Evolutionary conservation across 2,888 invertebrate genomes (phyloP), one percentile per base, ranked within the genome.

Genomic region (Meliscaeva auricollis): DNA sequence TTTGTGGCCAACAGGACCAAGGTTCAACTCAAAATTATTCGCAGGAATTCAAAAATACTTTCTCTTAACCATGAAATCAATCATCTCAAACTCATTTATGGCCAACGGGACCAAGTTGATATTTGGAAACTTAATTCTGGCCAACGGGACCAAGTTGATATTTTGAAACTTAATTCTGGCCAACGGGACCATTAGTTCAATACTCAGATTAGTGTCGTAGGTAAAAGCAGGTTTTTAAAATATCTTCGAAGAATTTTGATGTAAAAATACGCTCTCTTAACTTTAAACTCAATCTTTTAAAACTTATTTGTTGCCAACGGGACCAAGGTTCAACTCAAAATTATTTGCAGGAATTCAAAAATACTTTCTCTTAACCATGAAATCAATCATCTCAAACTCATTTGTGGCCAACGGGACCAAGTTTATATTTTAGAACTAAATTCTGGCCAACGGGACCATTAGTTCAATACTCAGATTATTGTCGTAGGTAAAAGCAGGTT

Each of bases 351-450:
- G n/a, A n/a, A n/a, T n/a, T n/a, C n/a, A n/a, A 9, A 52, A 26
- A 9, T 7, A 52, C 26, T 6, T 26, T 26, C 26, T 26, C n/a
- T 52, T 7, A 22, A 52, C 50, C 26, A 13, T 52, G n/a, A 13
- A 52, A 3, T 26, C 26, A 26, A 26, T 26, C 26, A 3, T 26
- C 26, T 26, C 4, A 26, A 3, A 26, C 26, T 26, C 26, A n/a
- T 26, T 26, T 26, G 26, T 20, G 48, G 48, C 48, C 48, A 48
- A 48, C 48, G 48, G 17, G 48, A 20, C 48, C 48, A 48, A 17
- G 1, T 1, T 48, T 4, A 17, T 26, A 26, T 3, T 26, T 26
- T 26, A 2, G 4, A 4, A 26, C 2, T 26, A 26, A 26, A 26
- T 4, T 26, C 26, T 3, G 26, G 26, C 26, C 26, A 26, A 26